phyloP scores from a whole-genome alignment of 2,888 invertebrate species.

The Suillia variegata region DNA sequence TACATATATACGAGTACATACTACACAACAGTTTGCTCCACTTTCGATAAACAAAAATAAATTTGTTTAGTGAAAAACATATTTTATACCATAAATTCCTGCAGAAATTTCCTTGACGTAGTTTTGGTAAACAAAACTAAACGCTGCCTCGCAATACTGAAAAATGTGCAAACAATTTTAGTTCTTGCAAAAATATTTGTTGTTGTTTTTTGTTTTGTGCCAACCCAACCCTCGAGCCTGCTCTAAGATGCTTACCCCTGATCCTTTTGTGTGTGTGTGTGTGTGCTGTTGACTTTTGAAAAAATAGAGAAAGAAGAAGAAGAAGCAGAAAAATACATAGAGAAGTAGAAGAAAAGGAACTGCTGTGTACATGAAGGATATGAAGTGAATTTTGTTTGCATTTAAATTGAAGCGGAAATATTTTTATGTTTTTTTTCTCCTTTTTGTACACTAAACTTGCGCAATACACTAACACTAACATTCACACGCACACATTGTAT shows the following conservation, averaged over 20 bases:
- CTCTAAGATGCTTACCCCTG: too few species aligned
- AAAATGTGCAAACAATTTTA: conserved; percentile 3
- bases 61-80: too few species aligned
- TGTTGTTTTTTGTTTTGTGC: too few species aligned
- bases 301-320: neutral
- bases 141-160: neutral
- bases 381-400: conserved; percentile 9
- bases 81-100: neutral
- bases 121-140: neutral
- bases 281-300: neutral
- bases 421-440: too few species aligned
- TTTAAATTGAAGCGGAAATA: conserved; percentile 7
- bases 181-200: conserved; percentile 11
- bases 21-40: too few species aligned
- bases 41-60: too few species aligned
- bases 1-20: too few species aligned
- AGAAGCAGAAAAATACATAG: neutral
- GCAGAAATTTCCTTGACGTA: neutral
- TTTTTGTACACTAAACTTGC: neutral
- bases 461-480: neutral
- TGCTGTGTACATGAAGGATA: neutral
- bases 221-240: neutral
- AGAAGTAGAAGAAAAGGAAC: neutral
- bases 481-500: neutral
- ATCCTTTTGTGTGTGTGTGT: neutral